These are phyloP conservation scores for Ornithoptera alexandrae DNA, from an alignment of 2,888 invertebrate genomes.

Conservation along the genomic window DNA sequence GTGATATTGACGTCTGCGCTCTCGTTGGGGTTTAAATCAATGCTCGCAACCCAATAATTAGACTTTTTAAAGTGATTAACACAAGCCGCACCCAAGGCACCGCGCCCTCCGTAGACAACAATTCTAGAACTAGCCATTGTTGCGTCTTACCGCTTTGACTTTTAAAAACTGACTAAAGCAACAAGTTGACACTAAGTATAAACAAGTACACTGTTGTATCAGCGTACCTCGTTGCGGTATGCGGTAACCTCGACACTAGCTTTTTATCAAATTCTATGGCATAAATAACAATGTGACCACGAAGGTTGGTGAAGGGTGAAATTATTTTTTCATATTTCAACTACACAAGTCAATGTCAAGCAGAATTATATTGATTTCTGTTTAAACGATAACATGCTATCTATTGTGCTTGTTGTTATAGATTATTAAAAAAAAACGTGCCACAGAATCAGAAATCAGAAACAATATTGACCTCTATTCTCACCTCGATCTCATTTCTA, in stretches of 20 bases:
- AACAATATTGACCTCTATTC: no score
- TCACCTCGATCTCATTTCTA: no score
- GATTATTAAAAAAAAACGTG: background rate
- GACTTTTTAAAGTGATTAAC: slow-evolving; percentile 93
- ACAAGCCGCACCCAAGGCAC: slow-evolving; percentile 94
- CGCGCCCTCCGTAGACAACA: slow-evolving; percentile 96
- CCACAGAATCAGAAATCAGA: background rate
- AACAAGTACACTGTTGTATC: slow-evolving; percentile 16
- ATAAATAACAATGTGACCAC: slow-evolving; percentile 40
- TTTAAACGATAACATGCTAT: background rate
- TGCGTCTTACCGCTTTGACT: slow-evolving; percentile 49
- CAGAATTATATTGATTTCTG: slow-evolving; percentile 1
- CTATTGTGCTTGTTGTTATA: background rate
- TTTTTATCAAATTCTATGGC: slow-evolving; percentile 49
- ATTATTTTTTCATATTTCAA: slow-evolving; percentile 7
- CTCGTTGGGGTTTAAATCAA: slow-evolving; percentile 91
- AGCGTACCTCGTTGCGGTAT: slow-evolving; percentile 37
- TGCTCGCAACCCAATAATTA: slow-evolving; percentile 95
- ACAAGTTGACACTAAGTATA: slow-evolving; percentile 26
- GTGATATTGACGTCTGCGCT: slow-evolving; percentile 94
- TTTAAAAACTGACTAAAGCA: slow-evolving; percentile 46
- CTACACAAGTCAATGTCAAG: background rate
- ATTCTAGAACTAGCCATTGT: slow-evolving; percentile 84
- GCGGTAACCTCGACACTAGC: slow-evolving; percentile 66
- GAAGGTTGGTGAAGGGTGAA: slow-evolving; percentile 30